These are phyloP conservation scores for Pardalotus punctatus DNA, from an alignment of 2,113 vertebrate species.

Conservation along the genomic window DNA sequence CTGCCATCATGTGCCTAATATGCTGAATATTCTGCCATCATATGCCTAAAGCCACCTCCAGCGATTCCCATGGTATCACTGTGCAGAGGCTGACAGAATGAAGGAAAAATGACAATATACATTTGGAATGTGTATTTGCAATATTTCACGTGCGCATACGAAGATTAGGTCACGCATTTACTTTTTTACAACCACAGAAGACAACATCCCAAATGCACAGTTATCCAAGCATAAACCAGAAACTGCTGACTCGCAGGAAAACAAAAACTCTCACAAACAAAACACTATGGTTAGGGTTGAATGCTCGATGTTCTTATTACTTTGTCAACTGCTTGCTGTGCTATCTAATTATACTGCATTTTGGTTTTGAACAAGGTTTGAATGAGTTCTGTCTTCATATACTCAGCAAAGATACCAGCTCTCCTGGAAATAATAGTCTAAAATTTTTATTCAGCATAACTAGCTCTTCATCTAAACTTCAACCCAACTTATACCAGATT, in stretches of 20 bases:
- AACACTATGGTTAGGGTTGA: conserved; percentile 28
- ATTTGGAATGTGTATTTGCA: not conserved
- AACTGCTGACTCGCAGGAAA: conserved; percentile 37
- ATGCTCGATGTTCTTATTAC: conserved; percentile 15
- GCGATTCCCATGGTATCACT: not conserved
- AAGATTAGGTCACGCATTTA: not conserved
- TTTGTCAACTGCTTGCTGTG: conserved; percentile 39
- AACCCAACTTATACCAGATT: not conserved
- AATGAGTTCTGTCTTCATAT: not conserved
- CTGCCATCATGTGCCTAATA: not conserved
- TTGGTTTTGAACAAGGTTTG: conserved; percentile 7
- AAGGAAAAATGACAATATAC: not conserved
- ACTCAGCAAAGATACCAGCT: not conserved
- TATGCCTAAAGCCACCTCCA: conserved; percentile 7
- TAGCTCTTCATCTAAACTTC: not conserved
- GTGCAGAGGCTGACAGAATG: not conserved
- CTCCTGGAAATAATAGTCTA: not conserved
- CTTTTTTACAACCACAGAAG: conserved; percentile 15
- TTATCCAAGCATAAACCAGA: conserved; percentile 26
- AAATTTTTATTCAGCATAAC: not conserved
- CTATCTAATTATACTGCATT: conserved; percentile 39
- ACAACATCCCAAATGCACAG: not conserved
- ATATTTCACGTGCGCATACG: not conserved
- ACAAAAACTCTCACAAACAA: conserved; percentile 52
- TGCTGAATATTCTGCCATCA: not conserved